Evolutionary conservation across 2,113 vertebrate genomes (phyloP), one percentile per base, ranked within the genome.

Genomic region (Bucco capensis): DNA sequence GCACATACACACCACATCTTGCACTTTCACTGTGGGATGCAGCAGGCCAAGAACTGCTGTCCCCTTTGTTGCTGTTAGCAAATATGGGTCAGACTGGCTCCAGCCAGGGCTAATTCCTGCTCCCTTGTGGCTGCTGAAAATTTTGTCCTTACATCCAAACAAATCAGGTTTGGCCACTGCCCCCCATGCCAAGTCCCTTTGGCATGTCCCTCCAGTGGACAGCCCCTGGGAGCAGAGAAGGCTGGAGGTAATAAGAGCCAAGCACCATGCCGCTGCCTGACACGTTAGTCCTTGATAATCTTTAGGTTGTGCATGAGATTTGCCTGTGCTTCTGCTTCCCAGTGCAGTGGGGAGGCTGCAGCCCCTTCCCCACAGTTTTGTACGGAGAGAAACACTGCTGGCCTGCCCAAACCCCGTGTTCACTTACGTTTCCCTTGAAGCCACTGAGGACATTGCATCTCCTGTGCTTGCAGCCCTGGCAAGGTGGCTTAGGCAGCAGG

Each of bases 1-100:
- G 46, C 17, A 14, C 28, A 14, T 66, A 10, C 0, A 0, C 15
- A 4, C 33, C 2, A 0, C 28, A 7, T 31, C 46, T 23, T 3
- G 0, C 38, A 7, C 53, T 25, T 12, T 19, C 5, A 1, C 62
- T 30, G 15, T 14, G 51, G 28, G 28, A 53, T 53, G 15, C 51
- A 53, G 27, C 51, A 19, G 19, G 64, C 37, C 1, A 0, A 50
- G 49, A 2, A 0, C 10, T 44, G 57, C 49, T 54, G 24, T 66
- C 35, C 40, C 10, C 25, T 65, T 38, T 7, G 42, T 24, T 31
- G 61, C 24, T 56, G 0, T 70, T 51, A 64, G 28, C 53, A 77
- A 86, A 56, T 14, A 18, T 2, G 0, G n/a, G 33, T 27, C 16
- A 23, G 57, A 44, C 25, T n/a, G 35, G 4, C 5, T 65, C 14